Conservation (phyloP, 2,888 invertebrate species). For the Allolobophora icterica region DNA sequence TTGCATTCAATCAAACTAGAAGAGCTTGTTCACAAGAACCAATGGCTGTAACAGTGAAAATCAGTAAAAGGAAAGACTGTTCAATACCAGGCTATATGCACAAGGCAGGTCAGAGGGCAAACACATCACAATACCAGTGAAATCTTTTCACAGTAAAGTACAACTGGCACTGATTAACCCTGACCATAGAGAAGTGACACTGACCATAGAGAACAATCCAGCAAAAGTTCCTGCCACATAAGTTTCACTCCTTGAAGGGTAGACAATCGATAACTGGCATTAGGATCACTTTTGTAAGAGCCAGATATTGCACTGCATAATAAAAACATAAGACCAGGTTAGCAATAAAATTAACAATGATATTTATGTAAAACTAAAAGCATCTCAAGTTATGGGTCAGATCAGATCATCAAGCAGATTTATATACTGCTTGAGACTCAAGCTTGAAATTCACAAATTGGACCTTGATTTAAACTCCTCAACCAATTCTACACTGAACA, state of each 20-base stretch:
- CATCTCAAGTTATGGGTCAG: not conserved
- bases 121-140: too few species aligned
- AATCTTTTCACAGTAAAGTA: too few species aligned
- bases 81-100: too few species aligned
- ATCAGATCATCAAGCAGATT: not conserved
- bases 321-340: not conserved
- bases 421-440: not conserved
- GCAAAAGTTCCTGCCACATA: not conserved
- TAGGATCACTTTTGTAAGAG: not conserved
- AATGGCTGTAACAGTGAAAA: too few species aligned
- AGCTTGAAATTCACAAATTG: not conserved
- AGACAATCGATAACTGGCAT: not conserved
- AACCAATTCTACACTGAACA: not conserved
- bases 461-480: not conserved
- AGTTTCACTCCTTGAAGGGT: not conserved
- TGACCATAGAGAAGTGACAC: not conserved
- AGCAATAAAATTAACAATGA: slow-evolving; percentile 14
- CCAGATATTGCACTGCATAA: slow-evolving; percentile 34
- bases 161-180: not conserved
- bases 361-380: too few species aligned
- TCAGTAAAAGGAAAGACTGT: too few species aligned
- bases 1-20: too few species aligned
- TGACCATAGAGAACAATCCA: slow-evolving; percentile 10
- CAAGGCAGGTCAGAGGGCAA: too few species aligned
- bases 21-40: too few species aligned